phyloP scores from a whole-genome alignment of 2,797 vertebrate species.

The Sebastiscus tertius region DNA sequence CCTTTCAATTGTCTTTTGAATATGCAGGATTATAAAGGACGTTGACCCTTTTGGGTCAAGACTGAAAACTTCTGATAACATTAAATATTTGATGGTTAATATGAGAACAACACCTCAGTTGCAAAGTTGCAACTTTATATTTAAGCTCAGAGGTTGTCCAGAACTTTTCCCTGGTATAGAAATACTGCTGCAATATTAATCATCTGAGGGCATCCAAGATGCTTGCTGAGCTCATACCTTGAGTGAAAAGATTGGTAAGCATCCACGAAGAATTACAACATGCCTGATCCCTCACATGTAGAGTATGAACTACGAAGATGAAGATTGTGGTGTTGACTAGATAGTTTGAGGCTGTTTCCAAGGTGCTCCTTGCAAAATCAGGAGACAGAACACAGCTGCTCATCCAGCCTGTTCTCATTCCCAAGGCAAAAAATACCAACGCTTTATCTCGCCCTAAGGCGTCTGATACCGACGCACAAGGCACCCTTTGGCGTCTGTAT shows the following conservation, averaged over 20 bases:
- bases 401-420: no score
- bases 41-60: neutral
- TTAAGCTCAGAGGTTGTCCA: neutral
- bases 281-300: neutral
- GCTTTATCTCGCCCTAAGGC: no score
- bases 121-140: slow-evolving; percentile 3
- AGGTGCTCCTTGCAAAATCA: neutral
- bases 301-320: neutral
- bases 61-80: neutral
- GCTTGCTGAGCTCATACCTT: slow-evolving; percentile 1
- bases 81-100: neutral
- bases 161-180: neutral
- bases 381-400: neutral
- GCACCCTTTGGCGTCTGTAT: no score
- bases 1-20: neutral
- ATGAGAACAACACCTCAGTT: neutral
- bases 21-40: neutral
- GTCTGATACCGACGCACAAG: no score
- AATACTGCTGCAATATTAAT: neutral
- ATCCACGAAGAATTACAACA: slow-evolving; percentile 6
- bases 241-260: neutral
- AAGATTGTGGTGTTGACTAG: neutral
- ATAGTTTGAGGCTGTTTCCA: slow-evolving; percentile 4
- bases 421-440: no score
- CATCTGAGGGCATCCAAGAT: neutral